phyloP scores from a whole-genome alignment of 2,888 invertebrate species.

The Platerodrilus igneus region DNA sequence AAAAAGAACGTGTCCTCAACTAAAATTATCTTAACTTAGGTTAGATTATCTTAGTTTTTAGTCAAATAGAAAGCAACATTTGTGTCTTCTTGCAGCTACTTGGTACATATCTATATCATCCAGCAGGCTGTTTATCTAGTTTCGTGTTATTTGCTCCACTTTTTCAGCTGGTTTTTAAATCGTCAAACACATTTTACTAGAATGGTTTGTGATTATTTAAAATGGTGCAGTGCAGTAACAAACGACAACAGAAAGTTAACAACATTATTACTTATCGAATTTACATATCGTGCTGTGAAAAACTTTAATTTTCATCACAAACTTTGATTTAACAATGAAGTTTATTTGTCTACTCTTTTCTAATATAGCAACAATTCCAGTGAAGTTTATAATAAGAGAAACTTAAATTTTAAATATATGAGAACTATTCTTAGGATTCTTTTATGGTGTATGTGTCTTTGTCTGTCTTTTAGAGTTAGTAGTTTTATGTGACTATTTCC shows the following conservation, averaged over 20 bases:
- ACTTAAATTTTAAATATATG: constrained; percentile 17
- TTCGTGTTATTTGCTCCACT: no score
- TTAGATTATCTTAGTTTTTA: no score
- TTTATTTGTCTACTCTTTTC: constrained; percentile 30
- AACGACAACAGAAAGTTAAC: constrained; percentile 31
- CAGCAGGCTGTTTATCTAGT: no score
- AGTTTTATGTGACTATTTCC: constrained; percentile 41
- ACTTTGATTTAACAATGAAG: constrained; percentile 15
- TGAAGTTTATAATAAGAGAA: constrained; percentile 29
- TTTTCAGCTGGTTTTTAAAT: no score
- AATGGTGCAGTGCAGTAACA: constrained; percentile 36
- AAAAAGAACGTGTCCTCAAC: no score
- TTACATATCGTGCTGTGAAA: constrained; percentile 48
- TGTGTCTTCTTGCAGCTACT: no score
- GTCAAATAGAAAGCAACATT: no score
- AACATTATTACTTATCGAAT: constrained; percentile 39
- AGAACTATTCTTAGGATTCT: constrained; percentile 20
- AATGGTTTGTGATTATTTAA: no score
- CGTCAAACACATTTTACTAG: no score
- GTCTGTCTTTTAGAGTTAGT: constrained; percentile 26
- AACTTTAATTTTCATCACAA: constrained; percentile 25
- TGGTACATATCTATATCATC: no score
- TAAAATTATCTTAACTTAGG: no score
- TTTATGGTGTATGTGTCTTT: constrained; percentile 25
- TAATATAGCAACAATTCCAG: constrained; percentile 33